Percentiles rank a stretch among this genome's conserved stretches.
These are phyloP conservation scores for Tubulanus polymorphus DNA, from an alignment of 2,888 invertebrate genomes.

Conservation along the genomic window DNA sequence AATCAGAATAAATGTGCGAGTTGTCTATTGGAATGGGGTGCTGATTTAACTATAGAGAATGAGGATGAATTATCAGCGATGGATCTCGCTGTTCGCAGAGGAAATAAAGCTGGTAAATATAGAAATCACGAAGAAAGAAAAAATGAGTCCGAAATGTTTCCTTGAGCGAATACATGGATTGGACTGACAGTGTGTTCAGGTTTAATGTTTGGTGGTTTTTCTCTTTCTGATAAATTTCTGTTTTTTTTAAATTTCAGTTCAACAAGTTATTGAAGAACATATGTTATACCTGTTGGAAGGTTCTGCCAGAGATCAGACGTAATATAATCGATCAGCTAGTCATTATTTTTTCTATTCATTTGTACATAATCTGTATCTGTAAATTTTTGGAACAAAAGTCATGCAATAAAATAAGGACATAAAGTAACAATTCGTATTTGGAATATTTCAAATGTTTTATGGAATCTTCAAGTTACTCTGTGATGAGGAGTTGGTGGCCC, in stretches of 20 bases:
- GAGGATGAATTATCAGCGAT: slow-evolving; percentile 80
- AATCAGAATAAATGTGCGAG: slow-evolving; percentile 87
- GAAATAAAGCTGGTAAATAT: slow-evolving; percentile 58
- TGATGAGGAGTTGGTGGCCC: too few relatives aligned
- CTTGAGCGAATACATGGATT: background rate
- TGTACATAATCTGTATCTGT: too few relatives aligned
- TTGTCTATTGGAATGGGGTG: slow-evolving; percentile 74
- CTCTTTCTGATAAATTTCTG: background rate
- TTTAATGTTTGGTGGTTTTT: background rate
- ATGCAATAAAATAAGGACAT: too few relatives aligned
- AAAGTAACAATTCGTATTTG: too few relatives aligned
- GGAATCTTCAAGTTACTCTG: too few relatives aligned
- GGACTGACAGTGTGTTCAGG: background rate
- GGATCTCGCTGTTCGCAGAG: slow-evolving; percentile 69
- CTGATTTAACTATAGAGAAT: slow-evolving; percentile 76
- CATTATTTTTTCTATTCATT: too few relatives aligned
- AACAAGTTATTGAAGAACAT: slow-evolving; percentile 17
- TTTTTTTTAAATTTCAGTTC: slow-evolving; percentile 11
- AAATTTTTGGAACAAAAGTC: too few relatives aligned
- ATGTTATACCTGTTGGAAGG: slow-evolving; percentile 12
- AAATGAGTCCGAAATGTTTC: background rate
- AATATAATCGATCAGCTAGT: too few relatives aligned
- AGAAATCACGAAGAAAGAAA: background rate
- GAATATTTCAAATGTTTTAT: too few relatives aligned
- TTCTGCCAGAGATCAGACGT: too few relatives aligned